Conservation (phyloP, 1,140 invertebrate species). For the Zophobas atratus region DNA sequence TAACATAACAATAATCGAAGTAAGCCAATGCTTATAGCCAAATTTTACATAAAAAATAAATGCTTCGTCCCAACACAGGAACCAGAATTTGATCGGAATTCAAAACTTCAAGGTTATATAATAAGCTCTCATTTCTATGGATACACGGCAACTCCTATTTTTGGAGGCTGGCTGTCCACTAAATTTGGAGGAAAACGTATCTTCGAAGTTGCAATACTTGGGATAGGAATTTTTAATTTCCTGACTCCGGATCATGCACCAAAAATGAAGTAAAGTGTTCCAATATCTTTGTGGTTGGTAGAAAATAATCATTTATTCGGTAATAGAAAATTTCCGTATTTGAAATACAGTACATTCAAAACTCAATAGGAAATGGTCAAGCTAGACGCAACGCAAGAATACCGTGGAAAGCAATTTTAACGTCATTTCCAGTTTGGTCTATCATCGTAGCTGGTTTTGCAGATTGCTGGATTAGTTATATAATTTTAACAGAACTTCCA, state of each 20-base stretch:
- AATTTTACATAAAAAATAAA: too few species aligned
- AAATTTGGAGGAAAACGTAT: constrained; percentile 75
- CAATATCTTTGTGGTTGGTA: too few species aligned
- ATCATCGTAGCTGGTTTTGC: constrained; percentile 92
- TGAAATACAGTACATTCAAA: constrained; percentile 84
- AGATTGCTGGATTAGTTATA: constrained; percentile 98
- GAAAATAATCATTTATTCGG: too few species aligned
- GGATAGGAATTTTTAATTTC: constrained; percentile 85
- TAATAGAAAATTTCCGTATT: constrained; percentile 75
- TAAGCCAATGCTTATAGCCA: too few species aligned
- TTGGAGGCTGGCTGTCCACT: constrained; percentile 71
- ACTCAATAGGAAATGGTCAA: constrained; percentile 59
- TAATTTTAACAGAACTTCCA: constrained; percentile 89
- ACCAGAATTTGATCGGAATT: constrained; percentile 85
- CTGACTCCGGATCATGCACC: constrained; percentile 75
- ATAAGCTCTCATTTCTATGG: constrained; percentile 76
- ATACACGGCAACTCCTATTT: constrained; percentile 80
- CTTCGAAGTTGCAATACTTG: constrained; percentile 85
- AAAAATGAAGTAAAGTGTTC: too few species aligned
- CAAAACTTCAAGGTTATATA: constrained; percentile 82
- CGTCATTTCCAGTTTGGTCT: constrained; percentile 90
- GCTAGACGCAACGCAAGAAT: constrained; percentile 15
- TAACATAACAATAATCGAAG: too few species aligned
- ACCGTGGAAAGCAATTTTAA: constrained; percentile 88
- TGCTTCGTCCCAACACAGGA: not conserved